Evolutionary conservation across 2,113 vertebrate genomes (phyloP).

Genomic region (western clawed frog (Xenopus tropicalis)): DNA sequence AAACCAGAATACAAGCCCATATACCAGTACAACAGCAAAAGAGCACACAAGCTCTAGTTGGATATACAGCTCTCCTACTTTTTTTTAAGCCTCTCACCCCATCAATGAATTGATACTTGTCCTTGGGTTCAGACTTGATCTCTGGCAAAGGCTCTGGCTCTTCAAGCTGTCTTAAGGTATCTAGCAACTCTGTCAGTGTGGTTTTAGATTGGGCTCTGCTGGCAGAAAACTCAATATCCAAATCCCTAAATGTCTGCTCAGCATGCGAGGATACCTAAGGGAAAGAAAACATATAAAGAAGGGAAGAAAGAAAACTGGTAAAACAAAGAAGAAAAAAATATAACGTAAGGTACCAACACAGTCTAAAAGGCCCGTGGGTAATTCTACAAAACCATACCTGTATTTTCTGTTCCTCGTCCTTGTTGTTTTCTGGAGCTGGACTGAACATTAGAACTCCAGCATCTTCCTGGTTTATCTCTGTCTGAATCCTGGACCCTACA

Average conservation of each 20-base stretch:
- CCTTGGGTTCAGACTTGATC: constrained; percentile 63
- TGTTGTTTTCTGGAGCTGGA: background rate
- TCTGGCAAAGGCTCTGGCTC: constrained; percentile 72
- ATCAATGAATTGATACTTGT: constrained; percentile 77
- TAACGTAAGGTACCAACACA: background rate
- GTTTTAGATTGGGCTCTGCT: constrained; percentile 70
- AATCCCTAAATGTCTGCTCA: constrained; percentile 60
- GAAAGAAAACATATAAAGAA: background rate
- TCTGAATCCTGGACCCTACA: constrained; percentile 60
- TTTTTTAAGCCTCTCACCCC: constrained; percentile 61
- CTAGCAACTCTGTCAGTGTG: constrained; percentile 81
- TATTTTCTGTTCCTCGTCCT: constrained; percentile 37
- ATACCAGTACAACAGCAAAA: background rate
- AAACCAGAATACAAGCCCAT: no score
- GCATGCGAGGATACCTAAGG: constrained; percentile 62
- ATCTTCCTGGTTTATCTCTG: constrained; percentile 52
- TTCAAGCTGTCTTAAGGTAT: constrained; percentile 82
- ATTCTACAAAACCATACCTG: constrained; percentile 53
- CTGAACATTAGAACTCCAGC: rapidly evolving
- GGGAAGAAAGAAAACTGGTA: background rate
- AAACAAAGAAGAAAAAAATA: background rate
- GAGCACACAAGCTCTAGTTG: background rate
- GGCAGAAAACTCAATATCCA: constrained; percentile 46
- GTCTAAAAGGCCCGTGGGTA: background rate
- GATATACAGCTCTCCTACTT: background rate